Evolutionary conservation across 2,113 vertebrate species (phyloP).

Genomic region (Prunella fulvescens): DNA sequence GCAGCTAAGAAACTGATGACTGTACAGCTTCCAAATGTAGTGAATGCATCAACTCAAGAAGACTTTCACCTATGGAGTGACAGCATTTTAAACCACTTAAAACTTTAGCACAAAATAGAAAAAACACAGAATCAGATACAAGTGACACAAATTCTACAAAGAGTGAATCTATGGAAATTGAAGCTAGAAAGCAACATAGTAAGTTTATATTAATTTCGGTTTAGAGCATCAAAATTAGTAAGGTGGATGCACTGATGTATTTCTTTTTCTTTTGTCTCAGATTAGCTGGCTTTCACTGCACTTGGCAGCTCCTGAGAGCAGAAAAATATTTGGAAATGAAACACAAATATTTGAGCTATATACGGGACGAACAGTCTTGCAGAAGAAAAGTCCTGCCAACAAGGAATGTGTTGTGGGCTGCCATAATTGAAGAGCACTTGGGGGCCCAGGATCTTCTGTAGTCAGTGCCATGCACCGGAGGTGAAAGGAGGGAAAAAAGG

Average conservation of each 20-base stretch:
- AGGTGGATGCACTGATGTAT: no score
- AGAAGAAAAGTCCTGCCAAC: neutral
- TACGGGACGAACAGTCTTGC: fast-evolving
- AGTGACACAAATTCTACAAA: neutral
- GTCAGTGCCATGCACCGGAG: neutral
- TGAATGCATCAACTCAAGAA: neutral
- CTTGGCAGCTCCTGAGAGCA: neutral
- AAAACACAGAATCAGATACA: neutral
- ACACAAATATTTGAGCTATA: neutral
- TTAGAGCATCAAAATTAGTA: neutral
- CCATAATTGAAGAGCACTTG: fast-evolving
- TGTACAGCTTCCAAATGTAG: neutral
- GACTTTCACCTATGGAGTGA: neutral
- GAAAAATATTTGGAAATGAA: neutral
- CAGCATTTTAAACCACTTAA: neutral
- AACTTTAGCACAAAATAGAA: neutral
- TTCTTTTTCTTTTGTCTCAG: neutral
- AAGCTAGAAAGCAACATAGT: neutral
- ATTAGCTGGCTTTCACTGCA: neutral
- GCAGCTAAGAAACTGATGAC: neutral
- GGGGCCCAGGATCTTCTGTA: fast-evolving
- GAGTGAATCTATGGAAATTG: fast-evolving
- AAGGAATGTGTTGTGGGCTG: no score
- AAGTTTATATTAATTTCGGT: fast-evolving
- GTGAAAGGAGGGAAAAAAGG: neutral